Evolutionary conservation across 2,797 vertebrate genomes (phyloP), one percentile per base, ranked within the genome.

Genomic region (Cuculus canorus): DNA sequence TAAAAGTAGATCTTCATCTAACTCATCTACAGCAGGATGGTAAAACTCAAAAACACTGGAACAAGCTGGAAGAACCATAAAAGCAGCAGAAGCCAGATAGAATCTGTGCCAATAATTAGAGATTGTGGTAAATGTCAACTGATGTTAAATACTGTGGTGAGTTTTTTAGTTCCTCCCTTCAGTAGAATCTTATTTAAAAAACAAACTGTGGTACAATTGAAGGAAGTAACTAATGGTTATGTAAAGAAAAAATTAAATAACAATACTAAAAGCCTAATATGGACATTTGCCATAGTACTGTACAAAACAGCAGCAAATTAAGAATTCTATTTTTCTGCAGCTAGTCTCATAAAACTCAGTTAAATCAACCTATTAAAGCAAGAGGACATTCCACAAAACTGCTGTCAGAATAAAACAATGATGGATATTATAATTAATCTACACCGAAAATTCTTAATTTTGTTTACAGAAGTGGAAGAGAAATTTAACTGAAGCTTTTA

Each of bases 151-250:
- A 93, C 95, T 93, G 90, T 95, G 90, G 90, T 86, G 85, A 91
- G 87, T 88, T 97, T 93, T 94, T 76, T 95, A 97, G 92, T 96
- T 96, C 87, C 95, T 95, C 95, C 83, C 90, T 87, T 84, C 89
- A 93, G 93, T 79, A 96, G 91, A 96, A 94, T 95, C 81, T 88
- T 89, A 94, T 90, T 96, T 90, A 41, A 95, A 96, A 96, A 95
- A 94, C 82, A 95, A 96, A 94, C 88, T 83, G 56, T 78, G 72
- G 77, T 82, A 97, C 97, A 97, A 97, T 96, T 94, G 93, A 94
- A 96, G 96, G 97, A 97, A 97, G 94, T 94, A 97, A 92, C 92
- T 96, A 96, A 95, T 90, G 92, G 85, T 95, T 97, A 95, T 95
- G 87, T 91, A 92, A 93, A 97, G 96, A 96, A 95, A 91, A 90